Base-by-base conservation (phyloP, 1,140 invertebrate genomes). In the Stegodyphus mimosarum region DNA sequence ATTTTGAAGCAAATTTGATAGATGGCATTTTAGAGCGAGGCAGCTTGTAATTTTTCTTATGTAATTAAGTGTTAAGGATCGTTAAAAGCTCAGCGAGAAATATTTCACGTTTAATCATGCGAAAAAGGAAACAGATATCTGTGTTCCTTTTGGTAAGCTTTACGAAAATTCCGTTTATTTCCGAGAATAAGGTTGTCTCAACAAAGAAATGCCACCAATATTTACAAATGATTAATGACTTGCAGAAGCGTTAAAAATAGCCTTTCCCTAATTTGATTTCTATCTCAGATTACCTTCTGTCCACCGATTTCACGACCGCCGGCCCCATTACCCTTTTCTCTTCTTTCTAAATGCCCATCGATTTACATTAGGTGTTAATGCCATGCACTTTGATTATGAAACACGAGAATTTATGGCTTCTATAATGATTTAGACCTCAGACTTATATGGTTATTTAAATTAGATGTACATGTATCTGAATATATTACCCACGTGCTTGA, bases 31-130 rank as follows among this genome's bases (percentile, higher is more conserved):
- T 60, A 71, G 67, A 72, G 51, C 49, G 64, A 17, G 9, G 63
- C 11, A 78, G 69, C 63, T 55, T 80, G 78, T 80, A 80, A 80
- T 80, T 80, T 80, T 80, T 80, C 78, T 80, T 55, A 50, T 63
- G 78, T 80, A 80, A 80, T 80, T 80, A 80, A 80, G 67, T 71
- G 69, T 71, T 80, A 72, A 80, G 78, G 50, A 72, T 80, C 78
- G 78, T 80, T 80, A 72, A 80, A 72, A 33, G 69, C 52, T 18
- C 13, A 72, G 60, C 33, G 66, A 53, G 55, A 80, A 51, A 80
- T 80, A 80, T 80, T 80, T 80, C 67, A 71, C 18, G 49, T 53
- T 60, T 33, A 48, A 55, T 52, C 51, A 6, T 49, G 9, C 33
- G 69, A n/a, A 33, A 80, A 80, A 80, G 52, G 7, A 71, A 71